Base-by-base conservation (phyloP, 2,888 invertebrate species). In the Dione vanillae region DNA sequence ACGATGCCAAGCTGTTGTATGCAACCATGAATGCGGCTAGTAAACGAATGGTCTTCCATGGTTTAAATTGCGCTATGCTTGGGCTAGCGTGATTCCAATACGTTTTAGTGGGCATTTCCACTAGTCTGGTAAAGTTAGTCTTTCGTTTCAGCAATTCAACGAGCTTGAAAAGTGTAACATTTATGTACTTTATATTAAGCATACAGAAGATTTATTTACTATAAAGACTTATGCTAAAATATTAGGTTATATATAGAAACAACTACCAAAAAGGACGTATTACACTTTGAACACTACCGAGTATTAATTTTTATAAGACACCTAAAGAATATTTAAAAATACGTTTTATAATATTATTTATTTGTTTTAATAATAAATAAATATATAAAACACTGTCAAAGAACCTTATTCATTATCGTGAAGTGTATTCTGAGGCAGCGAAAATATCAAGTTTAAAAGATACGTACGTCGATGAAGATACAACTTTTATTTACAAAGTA, bases 31-130 rank as follows among this genome's bases (percentile, higher is more conserved):
- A 40, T 64, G 64, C 19, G 49, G 64, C 64, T 51, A n/a, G 49
- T 19, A 64, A 64, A 64, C 64, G 51, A 64, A 64, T 64, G 49
- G 51, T 67, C 47, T 67, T 58, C 58, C 51, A 71, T 58, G 40
- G 61, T 68, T 71, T 65, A 71, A 71, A 71, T 65, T 71, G 68
- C 51, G 64, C 64, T 51, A n/a, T 51, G 64, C 64, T 64, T 64
- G 64, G 51, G n/a, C 19, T 64, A 64, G 64, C 64, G 51, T 51
- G 64, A 64, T 64, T 64, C 49, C 64, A 49, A 64, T 64, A 51
- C 51, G 64, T 64, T 64, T 64, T 64, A 51, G 51, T 64, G 64
- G 49, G 14, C 64, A 64, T 64, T 64, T 64, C 19, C 12, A 37
- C 49, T 64, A 64, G 37, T 64, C n/a, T n/a, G 43, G 49, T 35